phyloP scores from a whole-genome alignment of 2,113 vertebrate species.

The Nematolebias whitei region DNA sequence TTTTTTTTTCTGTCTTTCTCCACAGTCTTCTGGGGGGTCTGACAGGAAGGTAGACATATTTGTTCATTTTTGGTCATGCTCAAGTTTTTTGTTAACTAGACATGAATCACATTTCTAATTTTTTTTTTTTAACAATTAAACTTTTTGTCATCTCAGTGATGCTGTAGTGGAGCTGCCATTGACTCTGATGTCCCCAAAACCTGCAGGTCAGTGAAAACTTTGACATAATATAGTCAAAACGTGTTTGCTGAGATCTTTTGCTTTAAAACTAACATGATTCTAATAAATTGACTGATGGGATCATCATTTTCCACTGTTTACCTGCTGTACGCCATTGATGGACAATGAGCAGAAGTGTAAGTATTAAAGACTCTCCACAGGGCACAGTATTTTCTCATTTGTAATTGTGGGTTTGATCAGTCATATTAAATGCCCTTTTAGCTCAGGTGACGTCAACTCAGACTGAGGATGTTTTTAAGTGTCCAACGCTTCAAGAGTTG shows the following conservation, averaged over 20 bases:
- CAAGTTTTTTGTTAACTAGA: not conserved
- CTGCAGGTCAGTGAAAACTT: slow-evolving; percentile 66
- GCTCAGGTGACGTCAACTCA: slow-evolving; percentile 57
- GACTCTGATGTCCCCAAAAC: slow-evolving; percentile 89
- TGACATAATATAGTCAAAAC: not conserved
- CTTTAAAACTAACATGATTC: not conserved
- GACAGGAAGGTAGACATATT: slow-evolving; percentile 82
- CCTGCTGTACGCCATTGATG: slow-evolving; percentile 9
- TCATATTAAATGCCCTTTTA: slow-evolving; percentile 46
- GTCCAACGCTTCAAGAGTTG: too few species aligned
- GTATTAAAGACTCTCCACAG: slow-evolving; percentile 32
- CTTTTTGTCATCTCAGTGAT: slow-evolving; percentile 72
- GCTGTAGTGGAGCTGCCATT: slow-evolving; percentile 85
- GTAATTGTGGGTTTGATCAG: slow-evolving; percentile 49
- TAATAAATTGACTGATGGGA: not conserved
- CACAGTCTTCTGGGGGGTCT: slow-evolving; percentile 86
- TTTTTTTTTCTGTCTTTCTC: slow-evolving; percentile 32
- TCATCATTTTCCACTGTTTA: slow-evolving; percentile 4
- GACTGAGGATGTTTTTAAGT: not conserved
- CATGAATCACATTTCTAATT: not conserved
- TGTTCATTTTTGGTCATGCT: not conserved
- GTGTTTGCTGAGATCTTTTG: not conserved
- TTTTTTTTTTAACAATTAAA: not conserved
- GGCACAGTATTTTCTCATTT: slow-evolving; percentile 16
- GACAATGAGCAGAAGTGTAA: slow-evolving; percentile 77